Evolutionary conservation across 1,140 invertebrate species (phyloP).

Genomic region (Tribolium madens): DNA sequence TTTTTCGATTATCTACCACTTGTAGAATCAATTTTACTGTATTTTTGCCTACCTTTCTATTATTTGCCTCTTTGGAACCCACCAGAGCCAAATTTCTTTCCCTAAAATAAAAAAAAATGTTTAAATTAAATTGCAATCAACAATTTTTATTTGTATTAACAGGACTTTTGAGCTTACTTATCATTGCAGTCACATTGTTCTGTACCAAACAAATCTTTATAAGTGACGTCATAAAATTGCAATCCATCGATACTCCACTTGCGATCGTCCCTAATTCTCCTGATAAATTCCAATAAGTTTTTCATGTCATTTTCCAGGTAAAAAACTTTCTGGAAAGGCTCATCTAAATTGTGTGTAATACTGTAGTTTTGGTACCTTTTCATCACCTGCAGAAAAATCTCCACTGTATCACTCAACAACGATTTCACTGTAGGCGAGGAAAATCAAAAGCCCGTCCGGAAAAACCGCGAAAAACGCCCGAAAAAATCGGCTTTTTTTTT

Average conservation of each 20-base stretch:
- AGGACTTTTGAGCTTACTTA: conserved; percentile 8
- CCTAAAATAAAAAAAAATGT: conserved; percentile 21
- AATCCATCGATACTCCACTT: conserved; percentile 57
- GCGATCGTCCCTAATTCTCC: conserved; percentile 52
- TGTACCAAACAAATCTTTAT: conserved; percentile 52
- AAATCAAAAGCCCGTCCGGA: not conserved
- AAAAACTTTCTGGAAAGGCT: conserved; percentile 58
- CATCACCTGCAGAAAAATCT: conserved; percentile 59
- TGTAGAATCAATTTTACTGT: not conserved
- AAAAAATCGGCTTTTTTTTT: conserved; percentile 1
- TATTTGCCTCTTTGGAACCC: not conserved
- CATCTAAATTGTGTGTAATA: conserved; percentile 54
- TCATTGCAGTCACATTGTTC: not conserved
- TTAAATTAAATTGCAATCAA: not conserved
- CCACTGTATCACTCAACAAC: conserved; percentile 28
- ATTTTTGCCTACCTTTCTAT: conserved; percentile 37
- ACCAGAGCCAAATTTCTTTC: not conserved
- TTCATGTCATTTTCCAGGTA: conserved; percentile 58
- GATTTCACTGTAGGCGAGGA: conserved; percentile 49
- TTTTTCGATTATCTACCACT: conserved; percentile 6
- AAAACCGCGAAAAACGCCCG: conserved; percentile 1
- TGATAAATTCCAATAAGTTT: conserved; percentile 59
- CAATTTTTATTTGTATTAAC: not conserved
- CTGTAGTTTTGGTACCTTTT: conserved; percentile 59
- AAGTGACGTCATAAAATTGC: conserved; percentile 56